These are phyloP conservation scores for Tetranychus piercei DNA, from an alignment of 2,888 invertebrate genomes.

Conservation along the genomic window DNA sequence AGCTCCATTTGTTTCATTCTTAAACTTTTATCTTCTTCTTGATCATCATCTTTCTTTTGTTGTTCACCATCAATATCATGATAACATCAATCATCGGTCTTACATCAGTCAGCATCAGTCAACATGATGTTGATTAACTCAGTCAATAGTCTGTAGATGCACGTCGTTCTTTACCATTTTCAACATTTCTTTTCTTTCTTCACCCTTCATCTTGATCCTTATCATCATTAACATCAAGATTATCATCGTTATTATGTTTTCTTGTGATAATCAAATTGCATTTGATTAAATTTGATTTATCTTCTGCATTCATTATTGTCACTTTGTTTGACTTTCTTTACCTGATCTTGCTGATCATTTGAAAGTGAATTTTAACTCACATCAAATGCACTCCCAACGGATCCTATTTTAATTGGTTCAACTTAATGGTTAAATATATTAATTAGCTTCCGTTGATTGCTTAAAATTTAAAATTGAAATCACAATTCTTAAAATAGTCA, in stretches of 20 bases:
- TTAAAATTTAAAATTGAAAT: no score
- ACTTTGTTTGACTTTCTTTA: not conserved
- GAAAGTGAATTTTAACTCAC: not conserved
- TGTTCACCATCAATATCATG: not conserved
- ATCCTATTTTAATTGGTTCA: no score
- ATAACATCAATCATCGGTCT: not conserved
- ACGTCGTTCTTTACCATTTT: not conserved
- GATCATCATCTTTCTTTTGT: not conserved
- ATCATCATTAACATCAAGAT: not conserved
- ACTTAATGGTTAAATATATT: no score
- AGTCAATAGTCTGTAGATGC: not conserved
- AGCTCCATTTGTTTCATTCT: not conserved
- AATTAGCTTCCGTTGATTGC: no score
- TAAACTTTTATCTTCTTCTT: not conserved
- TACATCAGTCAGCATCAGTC: no score
- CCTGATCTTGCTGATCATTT: not conserved
- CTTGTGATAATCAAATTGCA: not conserved
- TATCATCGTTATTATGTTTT: not conserved
- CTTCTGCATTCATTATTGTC: not conserved
- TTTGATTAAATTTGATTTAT: not conserved
- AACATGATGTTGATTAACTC: not conserved
- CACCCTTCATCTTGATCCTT: not conserved
- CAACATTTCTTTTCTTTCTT: not conserved
- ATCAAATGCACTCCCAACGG: not conserved
- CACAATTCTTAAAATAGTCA: no score